phyloP scores from a whole-genome alignment of 1,140 invertebrate genomes.

The Heliconius melpomene region DNA sequence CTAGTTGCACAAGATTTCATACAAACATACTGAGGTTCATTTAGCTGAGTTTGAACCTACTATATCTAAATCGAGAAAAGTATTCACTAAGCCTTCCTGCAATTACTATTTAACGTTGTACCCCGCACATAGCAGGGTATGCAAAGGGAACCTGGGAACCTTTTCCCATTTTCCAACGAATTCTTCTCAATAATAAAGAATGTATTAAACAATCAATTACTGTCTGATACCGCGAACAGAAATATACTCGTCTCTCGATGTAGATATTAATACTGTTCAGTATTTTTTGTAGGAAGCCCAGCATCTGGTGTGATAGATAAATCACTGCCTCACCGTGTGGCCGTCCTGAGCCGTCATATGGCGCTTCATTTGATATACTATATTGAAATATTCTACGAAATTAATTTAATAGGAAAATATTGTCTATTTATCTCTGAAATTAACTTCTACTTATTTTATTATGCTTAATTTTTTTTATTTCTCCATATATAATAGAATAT shows the following conservation, averaged over 20 bases:
- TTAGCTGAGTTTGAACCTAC: too few relatives aligned
- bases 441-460: too few relatives aligned
- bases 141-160: too few relatives aligned
- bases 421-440: too few relatives aligned
- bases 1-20: too few relatives aligned
- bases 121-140: too few relatives aligned
- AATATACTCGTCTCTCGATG: background rate
- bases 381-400: background rate
- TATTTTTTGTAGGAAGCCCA: background rate
- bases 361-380: background rate
- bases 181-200: background rate
- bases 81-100: too few relatives aligned
- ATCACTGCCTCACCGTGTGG: slow-evolving; percentile 4
- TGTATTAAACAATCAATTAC: background rate
- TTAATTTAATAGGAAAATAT: background rate
- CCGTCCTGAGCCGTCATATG: background rate
- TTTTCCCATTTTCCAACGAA: too few relatives aligned
- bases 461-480: background rate
- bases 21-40: too few relatives aligned
- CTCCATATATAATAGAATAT: too few relatives aligned
- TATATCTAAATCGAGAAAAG: too few relatives aligned
- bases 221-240: background rate
- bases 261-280: slow-evolving; percentile 1
- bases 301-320: background rate
- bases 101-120: too few relatives aligned